phyloP scores from a whole-genome alignment of 2,113 vertebrate genomes.

The Progne subis region DNA sequence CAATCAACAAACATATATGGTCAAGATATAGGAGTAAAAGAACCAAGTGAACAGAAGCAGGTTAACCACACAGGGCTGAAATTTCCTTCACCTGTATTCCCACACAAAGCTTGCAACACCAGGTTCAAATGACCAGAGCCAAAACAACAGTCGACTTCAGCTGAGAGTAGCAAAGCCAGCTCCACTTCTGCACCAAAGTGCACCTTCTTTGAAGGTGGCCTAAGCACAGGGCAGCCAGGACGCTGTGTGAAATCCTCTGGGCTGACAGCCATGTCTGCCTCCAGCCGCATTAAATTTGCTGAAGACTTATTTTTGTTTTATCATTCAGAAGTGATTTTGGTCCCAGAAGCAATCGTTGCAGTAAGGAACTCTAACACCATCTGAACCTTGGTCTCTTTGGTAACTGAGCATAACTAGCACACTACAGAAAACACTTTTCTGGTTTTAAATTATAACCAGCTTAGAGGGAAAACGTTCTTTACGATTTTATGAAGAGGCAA shows the following conservation, averaged over 20 bases:
- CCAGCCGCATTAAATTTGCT: background rate
- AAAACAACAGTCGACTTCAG: background rate
- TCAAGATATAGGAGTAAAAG: background rate
- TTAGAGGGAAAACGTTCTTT: background rate
- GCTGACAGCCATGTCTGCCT: background rate
- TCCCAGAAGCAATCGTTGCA: background rate
- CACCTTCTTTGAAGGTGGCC: background rate
- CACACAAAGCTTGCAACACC: background rate
- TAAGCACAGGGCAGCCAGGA: background rate
- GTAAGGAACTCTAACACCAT: background rate
- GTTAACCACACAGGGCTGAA: accelerated
- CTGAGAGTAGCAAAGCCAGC: background rate
- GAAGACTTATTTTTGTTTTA: background rate
- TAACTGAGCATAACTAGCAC: accelerated
- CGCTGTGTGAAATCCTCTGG: accelerated
- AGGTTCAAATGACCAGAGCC: background rate
- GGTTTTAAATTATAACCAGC: background rate
- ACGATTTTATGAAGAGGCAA: background rate
- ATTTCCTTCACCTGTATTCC: background rate
- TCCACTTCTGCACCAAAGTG: background rate
- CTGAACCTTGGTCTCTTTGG: accelerated
- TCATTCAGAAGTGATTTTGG: background rate
- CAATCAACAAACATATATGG: accelerated
- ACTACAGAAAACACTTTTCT: background rate
- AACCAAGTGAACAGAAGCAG: background rate